Evolutionary conservation across 2,113 vertebrate genomes (phyloP).

Genomic region (Elephas maximus): DNA sequence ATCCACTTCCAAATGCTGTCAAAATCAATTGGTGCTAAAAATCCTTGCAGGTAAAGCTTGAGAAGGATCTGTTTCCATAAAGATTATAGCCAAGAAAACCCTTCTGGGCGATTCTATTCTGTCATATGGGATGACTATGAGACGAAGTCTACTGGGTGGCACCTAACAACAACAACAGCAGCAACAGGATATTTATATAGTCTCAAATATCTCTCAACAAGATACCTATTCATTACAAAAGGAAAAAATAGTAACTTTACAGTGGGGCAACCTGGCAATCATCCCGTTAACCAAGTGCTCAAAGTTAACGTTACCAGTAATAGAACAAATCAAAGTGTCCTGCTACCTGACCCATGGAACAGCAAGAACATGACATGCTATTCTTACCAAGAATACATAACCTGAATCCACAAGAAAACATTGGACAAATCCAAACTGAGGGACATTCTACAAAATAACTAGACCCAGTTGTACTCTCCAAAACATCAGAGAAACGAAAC

Average conservation of each 20-base stretch:
- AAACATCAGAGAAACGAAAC: background rate
- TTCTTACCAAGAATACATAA: background rate
- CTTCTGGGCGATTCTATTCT: background rate
- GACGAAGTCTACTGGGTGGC: background rate
- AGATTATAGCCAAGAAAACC: background rate
- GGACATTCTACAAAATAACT: background rate
- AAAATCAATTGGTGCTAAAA: background rate
- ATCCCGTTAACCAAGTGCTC: background rate
- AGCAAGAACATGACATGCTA: rapidly evolving
- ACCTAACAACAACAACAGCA: background rate
- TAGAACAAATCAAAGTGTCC: background rate
- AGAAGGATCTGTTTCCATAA: background rate
- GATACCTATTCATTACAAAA: background rate
- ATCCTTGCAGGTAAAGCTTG: background rate
- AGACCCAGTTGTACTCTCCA: background rate
- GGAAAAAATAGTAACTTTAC: background rate
- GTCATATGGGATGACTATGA: background rate
- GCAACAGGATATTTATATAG: background rate
- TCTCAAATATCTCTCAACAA: background rate
- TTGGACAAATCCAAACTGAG: background rate
- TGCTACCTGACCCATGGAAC: background rate
- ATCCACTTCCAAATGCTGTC: background rate
- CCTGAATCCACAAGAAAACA: background rate
- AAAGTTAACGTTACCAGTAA: rapidly evolving
- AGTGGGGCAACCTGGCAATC: background rate